phyloP scores from a whole-genome alignment of 2,888 invertebrate genomes.

The Calameuta idolon region DNA sequence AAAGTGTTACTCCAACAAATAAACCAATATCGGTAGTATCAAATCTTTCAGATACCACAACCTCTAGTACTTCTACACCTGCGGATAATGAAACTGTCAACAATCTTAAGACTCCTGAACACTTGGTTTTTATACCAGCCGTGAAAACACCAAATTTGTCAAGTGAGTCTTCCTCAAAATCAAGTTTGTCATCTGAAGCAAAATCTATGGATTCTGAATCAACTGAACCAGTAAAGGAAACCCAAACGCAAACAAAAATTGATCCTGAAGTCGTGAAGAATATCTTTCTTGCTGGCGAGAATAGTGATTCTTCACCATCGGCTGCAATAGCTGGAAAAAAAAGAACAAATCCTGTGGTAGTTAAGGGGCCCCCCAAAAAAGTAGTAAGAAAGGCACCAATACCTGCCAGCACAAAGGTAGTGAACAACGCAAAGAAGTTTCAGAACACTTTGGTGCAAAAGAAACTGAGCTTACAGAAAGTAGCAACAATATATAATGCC shows the following conservation, averaged over 20 bases:
- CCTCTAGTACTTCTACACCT: neutral
- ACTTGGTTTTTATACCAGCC: neutral
- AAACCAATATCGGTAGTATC: neutral
- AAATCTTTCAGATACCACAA: neutral
- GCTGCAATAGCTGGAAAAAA: slow-evolving; percentile 23
- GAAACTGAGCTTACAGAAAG: slow-evolving; percentile 48
- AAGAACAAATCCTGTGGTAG: slow-evolving; percentile 23
- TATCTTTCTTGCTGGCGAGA: neutral
- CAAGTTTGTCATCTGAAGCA: neutral
- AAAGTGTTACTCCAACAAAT: slow-evolving; percentile 6
- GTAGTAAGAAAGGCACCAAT: slow-evolving; percentile 42
- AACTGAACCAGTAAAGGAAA: neutral
- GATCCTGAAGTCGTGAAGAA: slow-evolving; percentile 3
- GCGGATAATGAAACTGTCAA: neutral
- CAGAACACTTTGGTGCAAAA: slow-evolving; percentile 51
- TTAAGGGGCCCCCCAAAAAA: slow-evolving; percentile 43
- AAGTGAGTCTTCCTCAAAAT: neutral
- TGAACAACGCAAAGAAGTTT: slow-evolving; percentile 58
- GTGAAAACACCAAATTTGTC: neutral
- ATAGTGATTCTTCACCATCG: neutral
- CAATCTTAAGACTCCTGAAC: neutral
- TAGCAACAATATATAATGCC: slow-evolving; percentile 30
- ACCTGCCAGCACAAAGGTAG: slow-evolving; percentile 50
- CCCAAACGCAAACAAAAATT: neutral
- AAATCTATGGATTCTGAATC: neutral